These are phyloP conservation scores for Botia kubotai DNA, from an alignment of 2,797 vertebrate species.

Conservation along the genomic window DNA sequence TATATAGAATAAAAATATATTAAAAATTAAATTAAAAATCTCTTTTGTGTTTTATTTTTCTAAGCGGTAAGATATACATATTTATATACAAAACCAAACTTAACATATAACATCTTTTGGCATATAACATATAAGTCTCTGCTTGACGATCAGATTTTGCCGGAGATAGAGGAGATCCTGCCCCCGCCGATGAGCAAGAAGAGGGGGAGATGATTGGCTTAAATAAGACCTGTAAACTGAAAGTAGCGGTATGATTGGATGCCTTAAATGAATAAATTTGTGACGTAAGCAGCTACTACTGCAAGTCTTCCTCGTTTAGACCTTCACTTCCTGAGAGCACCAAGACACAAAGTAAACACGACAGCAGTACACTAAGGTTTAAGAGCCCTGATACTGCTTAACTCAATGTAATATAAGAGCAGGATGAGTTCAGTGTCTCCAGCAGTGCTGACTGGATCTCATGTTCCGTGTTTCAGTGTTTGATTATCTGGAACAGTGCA, in stretches of 20 bases:
- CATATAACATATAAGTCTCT: neutral
- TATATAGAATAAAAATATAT: no score
- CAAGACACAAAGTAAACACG: neutral
- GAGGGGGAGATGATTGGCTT: neutral
- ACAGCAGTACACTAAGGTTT: neutral
- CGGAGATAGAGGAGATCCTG: neutral
- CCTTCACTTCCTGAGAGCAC: neutral
- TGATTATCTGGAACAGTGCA: conserved; percentile 62
- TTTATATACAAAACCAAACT: neutral
- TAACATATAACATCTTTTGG: neutral
- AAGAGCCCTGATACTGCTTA: neutral
- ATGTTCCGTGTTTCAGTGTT: conserved; percentile 47
- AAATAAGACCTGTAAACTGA: neutral
- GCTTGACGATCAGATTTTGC: neutral
- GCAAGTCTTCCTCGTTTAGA: neutral
- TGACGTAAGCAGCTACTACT: neutral
- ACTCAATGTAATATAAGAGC: neutral
- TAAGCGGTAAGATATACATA: neutral
- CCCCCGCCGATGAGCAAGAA: neutral
- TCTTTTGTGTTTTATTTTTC: no score
- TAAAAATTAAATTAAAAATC: neutral
- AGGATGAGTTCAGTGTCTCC: conserved; percentile 15
- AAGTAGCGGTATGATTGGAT: neutral
- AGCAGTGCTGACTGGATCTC: conserved; percentile 35
- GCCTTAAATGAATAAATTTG: neutral